Evolutionary conservation across 1,140 invertebrate genomes (phyloP).

Genomic region (Ridgeia piscesae): DNA sequence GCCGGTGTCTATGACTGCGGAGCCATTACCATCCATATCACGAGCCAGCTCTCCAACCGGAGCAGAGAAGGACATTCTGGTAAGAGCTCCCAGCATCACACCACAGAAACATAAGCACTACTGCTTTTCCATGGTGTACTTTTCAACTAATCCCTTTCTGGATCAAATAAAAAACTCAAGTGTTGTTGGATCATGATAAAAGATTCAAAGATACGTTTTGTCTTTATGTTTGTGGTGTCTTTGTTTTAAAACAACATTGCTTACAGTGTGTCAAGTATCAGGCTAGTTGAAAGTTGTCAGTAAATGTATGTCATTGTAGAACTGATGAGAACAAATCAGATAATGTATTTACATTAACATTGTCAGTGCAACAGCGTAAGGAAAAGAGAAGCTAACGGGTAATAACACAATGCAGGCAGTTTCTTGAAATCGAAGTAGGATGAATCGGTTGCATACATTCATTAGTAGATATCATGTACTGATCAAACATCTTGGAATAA

Average conservation of each 20-base stretch:
- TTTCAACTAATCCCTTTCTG: background rate
- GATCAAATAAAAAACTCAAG: background rate
- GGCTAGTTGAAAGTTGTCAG: background rate
- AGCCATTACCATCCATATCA: background rate
- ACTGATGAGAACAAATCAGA: too few species aligned
- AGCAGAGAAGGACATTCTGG: constrained; percentile 50
- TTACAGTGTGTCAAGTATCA: background rate
- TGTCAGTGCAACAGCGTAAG: too few species aligned
- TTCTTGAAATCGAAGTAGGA: too few species aligned
- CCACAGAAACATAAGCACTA: background rate
- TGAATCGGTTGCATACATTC: too few species aligned
- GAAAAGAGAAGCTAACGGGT: too few species aligned
- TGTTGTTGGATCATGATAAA: background rate
- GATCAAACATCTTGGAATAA: too few species aligned
- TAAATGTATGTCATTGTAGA: background rate
- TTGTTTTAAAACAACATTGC: background rate
- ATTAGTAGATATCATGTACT: too few species aligned
- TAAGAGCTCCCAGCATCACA: background rate
- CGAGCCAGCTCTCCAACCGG: constrained; percentile 48
- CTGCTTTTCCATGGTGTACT: background rate
- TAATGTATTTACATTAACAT: too few species aligned
- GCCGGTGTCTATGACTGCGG: background rate
- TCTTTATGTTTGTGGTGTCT: background rate
- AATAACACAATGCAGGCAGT: too few species aligned
- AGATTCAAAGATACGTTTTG: background rate